Conservation (phyloP, 2,888 invertebrate genomes). For the Drosophila pullipes region DNA sequence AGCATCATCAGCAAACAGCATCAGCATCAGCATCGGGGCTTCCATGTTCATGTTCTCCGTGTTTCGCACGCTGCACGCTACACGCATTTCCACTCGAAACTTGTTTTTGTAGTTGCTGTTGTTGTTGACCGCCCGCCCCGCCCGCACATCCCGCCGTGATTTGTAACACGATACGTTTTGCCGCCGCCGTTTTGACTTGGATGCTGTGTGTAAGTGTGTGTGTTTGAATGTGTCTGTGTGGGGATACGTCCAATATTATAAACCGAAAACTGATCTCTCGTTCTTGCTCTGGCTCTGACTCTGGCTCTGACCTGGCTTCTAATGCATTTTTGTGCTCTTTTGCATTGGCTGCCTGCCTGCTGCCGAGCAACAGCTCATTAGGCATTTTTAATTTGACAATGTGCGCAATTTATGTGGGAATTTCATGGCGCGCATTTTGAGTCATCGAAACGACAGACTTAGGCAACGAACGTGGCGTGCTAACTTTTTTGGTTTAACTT, state of each 20-base stretch:
- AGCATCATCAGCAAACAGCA: slow-evolving; percentile 21
- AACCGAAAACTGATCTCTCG: slow-evolving; percentile 32
- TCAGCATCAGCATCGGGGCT: slow-evolving; percentile 35
- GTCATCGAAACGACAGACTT: slow-evolving; percentile 78
- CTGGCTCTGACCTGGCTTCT: slow-evolving; percentile 39
- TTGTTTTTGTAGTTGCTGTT: slow-evolving; percentile 61
- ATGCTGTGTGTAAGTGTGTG: slow-evolving; percentile 31
- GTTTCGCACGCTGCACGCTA: slow-evolving; percentile 81
- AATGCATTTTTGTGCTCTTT: slow-evolving; percentile 78
- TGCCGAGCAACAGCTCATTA: slow-evolving; percentile 78
- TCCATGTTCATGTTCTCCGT: slow-evolving; percentile 74
- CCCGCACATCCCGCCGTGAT: slow-evolving; percentile 68
- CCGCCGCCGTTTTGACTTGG: slow-evolving; percentile 63
- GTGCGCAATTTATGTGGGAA: slow-evolving; percentile 84
- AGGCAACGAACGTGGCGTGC: slow-evolving; percentile 74
- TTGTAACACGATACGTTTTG: slow-evolving; percentile 81
- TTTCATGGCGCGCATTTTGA: slow-evolving; percentile 72
- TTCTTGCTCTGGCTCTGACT: slow-evolving; percentile 2
- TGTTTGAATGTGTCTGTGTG: slow-evolving; percentile 5
- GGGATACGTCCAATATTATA: slow-evolving; percentile 27
- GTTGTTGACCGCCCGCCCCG: slow-evolving; percentile 29
- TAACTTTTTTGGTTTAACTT: slow-evolving; percentile 41
- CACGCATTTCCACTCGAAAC: slow-evolving; percentile 81
- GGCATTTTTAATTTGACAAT: slow-evolving; percentile 83
- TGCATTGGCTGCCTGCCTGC: slow-evolving; percentile 58